A percentile compares a stretch with the other conserved stretches of the same genome.
These are phyloP conservation scores for Portunus trituberculatus DNA, from an alignment of 1,140 invertebrate genomes.

Conservation along the genomic window DNA sequence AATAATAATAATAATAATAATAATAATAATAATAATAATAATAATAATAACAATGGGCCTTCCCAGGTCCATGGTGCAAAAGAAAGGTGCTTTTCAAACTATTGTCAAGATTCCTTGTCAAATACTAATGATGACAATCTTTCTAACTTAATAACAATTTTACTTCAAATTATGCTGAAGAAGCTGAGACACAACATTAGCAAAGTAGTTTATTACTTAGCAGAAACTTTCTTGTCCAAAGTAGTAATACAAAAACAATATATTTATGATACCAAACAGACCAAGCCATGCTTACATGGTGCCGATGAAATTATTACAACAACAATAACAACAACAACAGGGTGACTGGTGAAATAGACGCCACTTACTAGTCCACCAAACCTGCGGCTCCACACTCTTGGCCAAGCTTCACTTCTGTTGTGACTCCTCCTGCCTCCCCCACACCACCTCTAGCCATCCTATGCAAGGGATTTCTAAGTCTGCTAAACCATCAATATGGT, in stretches of 20 bases:
- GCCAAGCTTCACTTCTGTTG: too few species aligned
- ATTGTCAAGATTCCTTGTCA: background rate
- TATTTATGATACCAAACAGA: background rate
- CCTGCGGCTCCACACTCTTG: constrained; percentile 53
- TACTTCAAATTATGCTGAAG: background rate
- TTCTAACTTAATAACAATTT: background rate
- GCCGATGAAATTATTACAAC: background rate
- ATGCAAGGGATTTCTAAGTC: too few species aligned
- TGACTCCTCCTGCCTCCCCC: background rate
- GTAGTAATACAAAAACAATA: background rate
- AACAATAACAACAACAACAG: constrained; percentile 24
- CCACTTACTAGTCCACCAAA: constrained; percentile 65
- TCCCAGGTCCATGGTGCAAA: background rate
- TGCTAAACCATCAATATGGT: too few species aligned
- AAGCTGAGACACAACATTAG: background rate
- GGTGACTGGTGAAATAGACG: constrained; percentile 34
- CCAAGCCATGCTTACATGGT: constrained; percentile 26
- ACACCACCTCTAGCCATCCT: background rate
- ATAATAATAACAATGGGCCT: constrained; percentile 25
- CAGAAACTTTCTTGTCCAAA: background rate
- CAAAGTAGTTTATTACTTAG: background rate
- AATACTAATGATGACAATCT: background rate
- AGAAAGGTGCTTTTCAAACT: background rate
- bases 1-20: constrained; percentile 31
- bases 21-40: constrained; percentile 7